Percentiles rank a stretch among this genome's conserved stretches.
Conservation (phyloP, 2,113 vertebrate genomes). For the Neolamprologus tretocephalus region DNA sequence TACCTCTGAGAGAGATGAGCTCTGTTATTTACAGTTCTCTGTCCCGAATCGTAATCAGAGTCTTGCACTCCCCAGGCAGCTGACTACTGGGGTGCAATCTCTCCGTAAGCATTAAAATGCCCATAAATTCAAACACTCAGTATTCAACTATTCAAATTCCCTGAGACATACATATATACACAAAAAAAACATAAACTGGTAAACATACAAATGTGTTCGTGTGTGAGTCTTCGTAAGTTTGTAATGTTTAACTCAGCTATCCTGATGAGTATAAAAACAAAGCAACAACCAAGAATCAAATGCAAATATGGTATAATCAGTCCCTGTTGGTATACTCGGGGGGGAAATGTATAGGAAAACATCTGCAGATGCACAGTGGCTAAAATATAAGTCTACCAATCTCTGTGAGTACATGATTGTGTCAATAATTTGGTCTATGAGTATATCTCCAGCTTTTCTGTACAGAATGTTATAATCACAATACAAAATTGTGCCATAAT, state of each 20-base stretch:
- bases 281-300: not conserved
- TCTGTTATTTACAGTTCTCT: conserved; percentile 66
- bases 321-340: not conserved
- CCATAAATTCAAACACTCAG: conserved; percentile 64
- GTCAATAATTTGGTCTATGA: not conserved
- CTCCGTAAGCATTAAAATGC: conserved; percentile 56
- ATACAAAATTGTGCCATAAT: not conserved
- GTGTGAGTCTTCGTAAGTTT: not conserved
- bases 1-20: conserved; percentile 30
- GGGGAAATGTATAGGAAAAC: not conserved
- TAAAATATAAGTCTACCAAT: not conserved
- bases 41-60: conserved; percentile 68
- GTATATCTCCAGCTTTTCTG: not conserved
- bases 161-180: not conserved
- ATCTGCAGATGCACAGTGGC: not conserved
- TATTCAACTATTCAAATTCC: conserved; percentile 55
- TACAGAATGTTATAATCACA: not conserved
- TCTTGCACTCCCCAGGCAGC: conserved; percentile 52
- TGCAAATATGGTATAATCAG: not conserved
- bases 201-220: conserved; percentile 25
- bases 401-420: not conserved
- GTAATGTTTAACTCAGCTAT: not conserved
- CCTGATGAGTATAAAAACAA: not conserved
- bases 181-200: not conserved
- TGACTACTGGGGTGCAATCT: conserved; percentile 63